Evolutionary conservation across 2,113 vertebrate genomes (phyloP).

Genomic region (Oxyura jamaicensis): DNA sequence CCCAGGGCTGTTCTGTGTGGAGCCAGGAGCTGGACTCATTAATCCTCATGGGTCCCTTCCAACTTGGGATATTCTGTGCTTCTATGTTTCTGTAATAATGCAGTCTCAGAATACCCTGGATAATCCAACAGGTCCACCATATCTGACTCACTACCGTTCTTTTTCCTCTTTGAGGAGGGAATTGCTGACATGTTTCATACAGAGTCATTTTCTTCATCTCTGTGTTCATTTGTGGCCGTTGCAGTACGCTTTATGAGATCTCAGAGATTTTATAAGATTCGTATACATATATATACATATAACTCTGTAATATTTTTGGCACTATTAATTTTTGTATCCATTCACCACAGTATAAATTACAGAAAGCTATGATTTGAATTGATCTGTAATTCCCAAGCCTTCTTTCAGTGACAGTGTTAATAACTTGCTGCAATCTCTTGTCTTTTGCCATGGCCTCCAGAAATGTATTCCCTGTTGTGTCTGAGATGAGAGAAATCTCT

Average conservation of each 20-base stretch:
- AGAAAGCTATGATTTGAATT: background rate
- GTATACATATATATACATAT: background rate
- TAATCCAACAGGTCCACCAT: background rate
- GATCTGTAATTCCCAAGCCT: background rate
- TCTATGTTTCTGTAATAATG: background rate
- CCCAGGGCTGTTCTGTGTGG: background rate
- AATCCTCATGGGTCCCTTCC: background rate
- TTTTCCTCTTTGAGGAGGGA: background rate
- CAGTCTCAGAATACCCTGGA: background rate
- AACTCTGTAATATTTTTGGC: background rate
- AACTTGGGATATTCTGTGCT: background rate
- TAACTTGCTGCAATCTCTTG: background rate
- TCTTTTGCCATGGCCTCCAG: background rate
- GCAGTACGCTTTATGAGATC: background rate
- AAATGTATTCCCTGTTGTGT: background rate
- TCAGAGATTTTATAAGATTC: background rate
- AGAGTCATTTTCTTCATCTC: background rate
- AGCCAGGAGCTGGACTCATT: background rate
- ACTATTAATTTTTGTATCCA: background rate
- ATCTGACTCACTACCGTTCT: background rate
- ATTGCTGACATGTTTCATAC: background rate
- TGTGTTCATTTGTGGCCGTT: background rate
- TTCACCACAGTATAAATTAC: rapidly evolving
- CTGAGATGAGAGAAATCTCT: background rate
- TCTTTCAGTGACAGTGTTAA: background rate